Evolutionary conservation across 92 coral and sea anemone genomes (phyloP).

Genomic region (Umimayanthus chanpuru): DNA sequence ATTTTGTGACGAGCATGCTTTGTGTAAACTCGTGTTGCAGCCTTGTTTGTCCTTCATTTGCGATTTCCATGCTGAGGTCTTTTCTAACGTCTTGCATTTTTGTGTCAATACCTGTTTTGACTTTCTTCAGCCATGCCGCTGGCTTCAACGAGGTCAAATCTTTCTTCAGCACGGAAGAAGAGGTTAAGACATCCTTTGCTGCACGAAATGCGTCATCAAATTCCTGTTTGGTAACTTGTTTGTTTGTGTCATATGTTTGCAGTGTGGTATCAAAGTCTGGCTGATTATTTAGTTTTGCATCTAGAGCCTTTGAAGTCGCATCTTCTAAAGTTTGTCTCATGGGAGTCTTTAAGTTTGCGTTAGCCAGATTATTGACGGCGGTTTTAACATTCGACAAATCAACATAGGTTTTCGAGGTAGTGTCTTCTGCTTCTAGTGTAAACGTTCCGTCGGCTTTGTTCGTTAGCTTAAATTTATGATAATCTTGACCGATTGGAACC

Average conservation of each 20-base stretch:
- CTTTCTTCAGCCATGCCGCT: slow-evolving; percentile 33
- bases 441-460: no score
- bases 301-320: background rate
- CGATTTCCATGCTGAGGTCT: background rate
- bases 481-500: no score
- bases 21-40: slow-evolving; percentile 44
- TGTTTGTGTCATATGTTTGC: background rate
- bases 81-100: background rate
- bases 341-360: background rate
- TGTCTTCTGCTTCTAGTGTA: no score
- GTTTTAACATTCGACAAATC: background rate
- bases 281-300: slow-evolving; percentile 23
- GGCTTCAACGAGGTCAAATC: background rate
- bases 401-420: no score
- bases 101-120: slow-evolving; percentile 12
- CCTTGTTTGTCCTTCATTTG: slow-evolving; percentile 7
- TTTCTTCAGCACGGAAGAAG: slow-evolving; percentile 17
- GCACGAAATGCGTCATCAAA: slow-evolving; percentile 43
- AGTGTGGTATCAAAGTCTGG: slow-evolving; percentile 21
- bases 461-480: no score
- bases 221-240: background rate
- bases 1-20: slow-evolving; percentile 23
- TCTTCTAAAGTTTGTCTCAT: background rate
- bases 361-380: background rate
- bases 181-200: slow-evolving; percentile 42